Evolutionary conservation across 2,888 invertebrate genomes (phyloP).

Genomic region (Eulithis prunata): DNA sequence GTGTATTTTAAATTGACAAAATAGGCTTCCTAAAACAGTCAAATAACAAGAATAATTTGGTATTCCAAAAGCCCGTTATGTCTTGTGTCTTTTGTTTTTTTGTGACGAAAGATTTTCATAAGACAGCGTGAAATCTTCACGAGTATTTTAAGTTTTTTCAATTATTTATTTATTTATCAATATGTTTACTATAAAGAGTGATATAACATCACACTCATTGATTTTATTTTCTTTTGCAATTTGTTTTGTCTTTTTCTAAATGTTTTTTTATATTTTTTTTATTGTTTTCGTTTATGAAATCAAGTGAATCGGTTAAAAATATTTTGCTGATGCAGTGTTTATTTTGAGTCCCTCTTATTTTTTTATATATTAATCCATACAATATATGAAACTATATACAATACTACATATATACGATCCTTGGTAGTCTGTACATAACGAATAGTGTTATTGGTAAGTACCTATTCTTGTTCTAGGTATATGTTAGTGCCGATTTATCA

Average conservation of each 20-base stretch:
- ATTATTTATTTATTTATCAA: constrained; percentile 13
- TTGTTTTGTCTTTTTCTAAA: constrained; percentile 44
- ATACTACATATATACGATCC: background rate
- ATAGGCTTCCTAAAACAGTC: background rate
- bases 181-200: background rate
- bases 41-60: too few species aligned
- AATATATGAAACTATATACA: constrained; percentile 28
- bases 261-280: constrained; percentile 37
- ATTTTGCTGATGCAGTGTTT: constrained; percentile 63
- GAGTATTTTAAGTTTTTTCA: constrained; percentile 4
- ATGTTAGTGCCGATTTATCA: constrained; percentile 59
- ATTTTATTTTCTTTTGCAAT: constrained; percentile 54
- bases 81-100: too few species aligned
- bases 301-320: constrained; percentile 11
- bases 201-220: constrained; percentile 29
- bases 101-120: too few species aligned
- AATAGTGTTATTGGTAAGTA: constrained; percentile 52
- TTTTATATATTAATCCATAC: constrained; percentile 17
- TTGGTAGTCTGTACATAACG: constrained; percentile 32
- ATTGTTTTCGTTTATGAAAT: constrained; percentile 19
- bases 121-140: background rate
- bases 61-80: too few species aligned
- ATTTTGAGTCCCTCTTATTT: constrained; percentile 36
- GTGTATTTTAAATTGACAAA: background rate
- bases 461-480: constrained; percentile 46